Evolutionary conservation across 1,140 invertebrate genomes (phyloP), one percentile per base, ranked within the genome.

Genomic region (Eupeodes corollae): DNA sequence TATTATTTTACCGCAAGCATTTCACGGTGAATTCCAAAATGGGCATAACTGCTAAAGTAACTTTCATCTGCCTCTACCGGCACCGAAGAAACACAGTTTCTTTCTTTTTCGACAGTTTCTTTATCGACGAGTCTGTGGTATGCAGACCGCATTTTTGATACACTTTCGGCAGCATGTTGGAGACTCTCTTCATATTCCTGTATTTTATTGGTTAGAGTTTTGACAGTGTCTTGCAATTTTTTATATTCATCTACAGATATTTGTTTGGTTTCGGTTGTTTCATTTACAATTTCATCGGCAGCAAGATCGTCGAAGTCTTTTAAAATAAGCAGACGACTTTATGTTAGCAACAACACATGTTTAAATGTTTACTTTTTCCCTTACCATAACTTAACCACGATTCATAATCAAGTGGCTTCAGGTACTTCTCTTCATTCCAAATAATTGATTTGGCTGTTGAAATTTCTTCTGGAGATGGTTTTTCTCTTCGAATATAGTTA

Each of bases 1-100:
- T n/a, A n/a, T n/a, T n/a, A n/a, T 70, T 67, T 72, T 73, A 82
- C 84, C 51, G 79, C 83, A 11, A 94, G 69, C 90, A 94, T 94
- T 63, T 91, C 91, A 71, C 95, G 89, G 75, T 99, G 96, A 61
- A 99, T 99, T 12, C 87, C 86, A 75, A 94, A 97, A 73, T 98
- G 92, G 48, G 91, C 87, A 69, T 99, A 99, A 5, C 91, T 90
- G 65, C 84, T 88, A 63, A 98, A 98, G 71, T 98, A 98, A 52
- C 80, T 78, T 55, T 80, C 77, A 58, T 89, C 85, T 50, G 75
- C 69, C 55, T 75, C 70, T 48, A 73, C 56, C 52, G 70, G 68
- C 46, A 77, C 32, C 9, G 37, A 21, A n/a, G 50, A 42, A 10
- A 47, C 48, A 37, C 73, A 68, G 50, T 31, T 12, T 49, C 30